Conservation (phyloP, 2,797 vertebrate species). For the Channa striata region DNA sequence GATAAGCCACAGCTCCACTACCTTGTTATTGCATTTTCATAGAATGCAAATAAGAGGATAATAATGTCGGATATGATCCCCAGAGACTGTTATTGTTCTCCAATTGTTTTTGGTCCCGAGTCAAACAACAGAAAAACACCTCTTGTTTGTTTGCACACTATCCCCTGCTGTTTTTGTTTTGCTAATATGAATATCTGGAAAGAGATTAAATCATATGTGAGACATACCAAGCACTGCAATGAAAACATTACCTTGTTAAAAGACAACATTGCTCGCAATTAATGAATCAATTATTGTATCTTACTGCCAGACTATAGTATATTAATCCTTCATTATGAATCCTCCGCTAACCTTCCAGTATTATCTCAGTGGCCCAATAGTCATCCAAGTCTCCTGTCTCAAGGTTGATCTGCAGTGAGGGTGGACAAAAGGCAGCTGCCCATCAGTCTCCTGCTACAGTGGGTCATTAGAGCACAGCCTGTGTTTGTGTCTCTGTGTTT, state of each 20-base stretch:
- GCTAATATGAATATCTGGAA: constrained; percentile 42
- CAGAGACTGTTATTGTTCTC: constrained; percentile 64
- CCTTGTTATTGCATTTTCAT: constrained; percentile 77
- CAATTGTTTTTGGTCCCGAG: constrained; percentile 65
- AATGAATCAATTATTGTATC: constrained; percentile 73
- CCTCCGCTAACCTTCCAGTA: constrained; percentile 65
- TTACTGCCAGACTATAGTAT: constrained; percentile 44
- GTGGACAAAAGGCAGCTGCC: constrained; percentile 80
- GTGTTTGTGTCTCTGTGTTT: constrained; percentile 76
- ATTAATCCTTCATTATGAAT: constrained; percentile 70
- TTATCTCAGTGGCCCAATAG: constrained; percentile 57
- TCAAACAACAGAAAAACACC: constrained; percentile 76
- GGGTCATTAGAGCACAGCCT: constrained; percentile 70
- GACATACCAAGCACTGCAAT: constrained; percentile 16
- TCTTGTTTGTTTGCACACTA: constrained; percentile 62
- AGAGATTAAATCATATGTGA: constrained; percentile 42
- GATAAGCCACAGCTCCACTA: constrained; percentile 69
- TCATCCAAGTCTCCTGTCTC: constrained; percentile 62
- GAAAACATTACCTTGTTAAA: constrained; percentile 63
- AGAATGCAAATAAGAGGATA: constrained; percentile 78
- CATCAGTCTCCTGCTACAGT: constrained; percentile 80
- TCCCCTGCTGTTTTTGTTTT: constrained; percentile 66
- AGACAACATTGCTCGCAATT: constrained; percentile 71
- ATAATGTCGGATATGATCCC: constrained; percentile 71
- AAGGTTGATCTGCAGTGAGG: constrained; percentile 75